Evolutionary conservation across 2,888 invertebrate species (phyloP).

Genomic region (Drosophila siamana): DNA sequence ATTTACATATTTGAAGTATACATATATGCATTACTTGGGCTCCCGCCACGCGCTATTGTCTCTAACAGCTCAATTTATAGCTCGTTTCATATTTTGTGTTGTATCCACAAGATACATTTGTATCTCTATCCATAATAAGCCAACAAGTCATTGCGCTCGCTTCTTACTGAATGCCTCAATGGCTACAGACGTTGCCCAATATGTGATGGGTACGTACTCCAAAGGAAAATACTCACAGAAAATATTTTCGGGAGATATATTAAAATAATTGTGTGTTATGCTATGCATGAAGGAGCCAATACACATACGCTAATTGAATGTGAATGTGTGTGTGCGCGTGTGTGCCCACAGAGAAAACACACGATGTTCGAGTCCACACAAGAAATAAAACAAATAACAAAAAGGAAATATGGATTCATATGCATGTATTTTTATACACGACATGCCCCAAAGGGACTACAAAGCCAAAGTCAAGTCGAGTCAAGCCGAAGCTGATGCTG

Average conservation of each 20-base stretch:
- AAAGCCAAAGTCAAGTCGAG: constrained; percentile 57
- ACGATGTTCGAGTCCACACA: constrained; percentile 22
- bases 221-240: constrained; percentile 33
- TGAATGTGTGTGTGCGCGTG: constrained; percentile 17
- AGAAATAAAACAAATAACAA: constrained; percentile 5
- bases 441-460: constrained; percentile 73
- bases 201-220: not conserved
- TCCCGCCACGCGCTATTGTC: constrained; percentile 51
- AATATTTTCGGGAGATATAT: constrained; percentile 49
- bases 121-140: constrained; percentile 62
- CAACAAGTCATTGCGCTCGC: constrained; percentile 31
- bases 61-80: constrained; percentile 61
- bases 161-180: constrained; percentile 39
- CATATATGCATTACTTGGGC: constrained; percentile 26
- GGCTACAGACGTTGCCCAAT: constrained; percentile 29
- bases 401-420: constrained; percentile 54
- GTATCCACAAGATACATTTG: constrained; percentile 64
- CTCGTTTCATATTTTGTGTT: constrained; percentile 33
- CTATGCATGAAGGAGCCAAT: constrained; percentile 51
- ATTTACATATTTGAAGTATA: not conserved
- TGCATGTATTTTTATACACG: constrained; percentile 64
- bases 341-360: constrained; percentile 48
- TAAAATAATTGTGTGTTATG: constrained; percentile 62
- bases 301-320: constrained; percentile 62
- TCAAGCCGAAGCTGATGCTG: constrained; percentile 38